Percentiles rank a stretch among this genome's conserved stretches.
These are phyloP conservation scores for Pagrus major DNA, from an alignment of 2,113 vertebrate species.

Conservation along the genomic window DNA sequence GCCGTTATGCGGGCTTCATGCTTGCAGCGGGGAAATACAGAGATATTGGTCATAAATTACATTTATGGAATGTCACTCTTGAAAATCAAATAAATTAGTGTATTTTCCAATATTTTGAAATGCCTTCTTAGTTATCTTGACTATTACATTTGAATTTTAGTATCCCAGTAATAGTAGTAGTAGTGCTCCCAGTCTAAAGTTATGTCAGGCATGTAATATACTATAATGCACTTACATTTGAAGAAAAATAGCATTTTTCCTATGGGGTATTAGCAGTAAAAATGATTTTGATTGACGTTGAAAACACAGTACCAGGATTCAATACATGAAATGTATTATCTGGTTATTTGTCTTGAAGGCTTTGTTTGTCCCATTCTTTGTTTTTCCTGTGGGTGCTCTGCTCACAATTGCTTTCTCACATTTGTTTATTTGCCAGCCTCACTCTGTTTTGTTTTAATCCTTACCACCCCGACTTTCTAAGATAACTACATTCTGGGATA, in stretches of 20 bases:
- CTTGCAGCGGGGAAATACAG: background rate
- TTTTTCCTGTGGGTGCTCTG: constrained; percentile 1
- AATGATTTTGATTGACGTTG: constrained; percentile 12
- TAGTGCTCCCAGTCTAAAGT: background rate
- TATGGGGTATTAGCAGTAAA: background rate
- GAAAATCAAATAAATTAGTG: background rate
- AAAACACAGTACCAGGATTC: background rate
- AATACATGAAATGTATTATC: constrained; percentile 9
- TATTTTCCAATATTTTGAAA: background rate
- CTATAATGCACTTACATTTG: background rate
- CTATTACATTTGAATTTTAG: background rate
- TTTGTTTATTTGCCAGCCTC: constrained; percentile 15
- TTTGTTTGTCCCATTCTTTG: constrained; percentile 12
- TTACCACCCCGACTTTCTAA: background rate
- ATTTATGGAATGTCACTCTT: background rate
- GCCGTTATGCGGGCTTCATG: too few species aligned
- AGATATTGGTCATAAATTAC: background rate
- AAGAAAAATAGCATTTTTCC: background rate
- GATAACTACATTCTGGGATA: constrained; percentile 5
- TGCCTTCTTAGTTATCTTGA: background rate
- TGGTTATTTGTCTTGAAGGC: constrained; percentile 32
- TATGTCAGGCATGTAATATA: background rate
- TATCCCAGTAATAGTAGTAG: too few species aligned
- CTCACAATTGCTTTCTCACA: constrained; percentile 24
- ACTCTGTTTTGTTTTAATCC: background rate